phyloP scores from a whole-genome alignment of 2,888 invertebrate genomes.

The Harpalus rufipes region DNA sequence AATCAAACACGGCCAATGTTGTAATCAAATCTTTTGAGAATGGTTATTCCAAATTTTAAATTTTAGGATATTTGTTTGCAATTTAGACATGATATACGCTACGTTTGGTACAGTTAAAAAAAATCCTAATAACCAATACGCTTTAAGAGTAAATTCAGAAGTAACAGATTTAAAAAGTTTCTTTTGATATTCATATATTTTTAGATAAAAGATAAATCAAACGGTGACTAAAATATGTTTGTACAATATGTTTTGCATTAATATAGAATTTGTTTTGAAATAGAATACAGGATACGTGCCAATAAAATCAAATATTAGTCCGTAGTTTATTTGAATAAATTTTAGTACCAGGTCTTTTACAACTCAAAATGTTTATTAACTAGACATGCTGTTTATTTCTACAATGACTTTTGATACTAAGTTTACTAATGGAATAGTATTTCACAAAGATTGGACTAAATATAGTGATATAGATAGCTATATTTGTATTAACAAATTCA shows the following conservation, averaged over 20 bases:
- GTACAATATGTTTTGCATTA: neutral
- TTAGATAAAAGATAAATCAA: neutral
- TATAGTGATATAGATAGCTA: no score
- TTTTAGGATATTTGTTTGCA: no score
- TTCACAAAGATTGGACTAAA: neutral
- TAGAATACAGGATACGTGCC: constrained; percentile 21
- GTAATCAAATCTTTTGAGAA: no score
- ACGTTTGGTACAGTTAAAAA: no score
- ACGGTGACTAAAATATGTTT: neutral
- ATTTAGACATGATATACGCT: no score
- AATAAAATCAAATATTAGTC: constrained; percentile 30
- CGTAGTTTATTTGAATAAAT: constrained; percentile 23
- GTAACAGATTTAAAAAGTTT: no score
- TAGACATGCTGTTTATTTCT: neutral
- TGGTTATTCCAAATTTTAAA: no score
- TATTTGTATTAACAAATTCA: no score
- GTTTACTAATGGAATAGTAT: neutral
- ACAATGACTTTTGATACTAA: neutral
- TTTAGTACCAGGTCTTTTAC: neutral
- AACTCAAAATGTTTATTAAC: constrained; percentile 21
- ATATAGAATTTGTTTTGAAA: constrained; percentile 15
- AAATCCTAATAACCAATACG: no score
- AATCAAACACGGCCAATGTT: no score
- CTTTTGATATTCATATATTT: neutral
- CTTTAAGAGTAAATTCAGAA: no score